phyloP scores from a whole-genome alignment of 1,140 invertebrate genomes.

The Phymastichus coffea region DNA sequence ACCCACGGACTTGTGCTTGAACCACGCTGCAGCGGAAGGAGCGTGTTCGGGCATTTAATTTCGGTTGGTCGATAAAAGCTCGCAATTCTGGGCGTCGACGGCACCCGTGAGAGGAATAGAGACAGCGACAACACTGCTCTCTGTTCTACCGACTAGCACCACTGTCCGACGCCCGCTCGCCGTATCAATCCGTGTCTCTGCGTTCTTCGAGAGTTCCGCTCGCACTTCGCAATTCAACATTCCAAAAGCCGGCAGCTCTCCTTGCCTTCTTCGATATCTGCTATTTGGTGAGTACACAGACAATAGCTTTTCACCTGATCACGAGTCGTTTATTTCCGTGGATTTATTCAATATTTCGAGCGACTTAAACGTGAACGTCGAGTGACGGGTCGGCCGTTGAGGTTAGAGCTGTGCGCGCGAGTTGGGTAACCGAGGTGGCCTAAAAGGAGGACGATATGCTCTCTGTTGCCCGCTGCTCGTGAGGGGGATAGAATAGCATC shows the following conservation, averaged over 20 bases:
- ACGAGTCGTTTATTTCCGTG: too few species aligned
- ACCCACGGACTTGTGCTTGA: background rate
- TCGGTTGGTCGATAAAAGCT: conserved; percentile 54
- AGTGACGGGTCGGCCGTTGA: too few species aligned
- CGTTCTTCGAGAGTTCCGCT: conserved; percentile 46
- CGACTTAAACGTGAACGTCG: too few species aligned
- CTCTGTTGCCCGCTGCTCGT: too few species aligned
- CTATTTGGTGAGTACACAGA: conserved; percentile 26
- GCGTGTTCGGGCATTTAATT: too few species aligned
- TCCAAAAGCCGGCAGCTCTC: conserved; percentile 63
- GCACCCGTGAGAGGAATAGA: conserved; percentile 32
- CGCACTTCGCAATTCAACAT: conserved; percentile 64
- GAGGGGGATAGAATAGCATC: too few species aligned
- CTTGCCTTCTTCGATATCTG: conserved; percentile 19
- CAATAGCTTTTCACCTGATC: too few species aligned
- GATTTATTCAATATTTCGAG: too few species aligned
- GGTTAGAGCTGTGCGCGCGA: background rate
- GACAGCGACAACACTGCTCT: conserved; percentile 34
- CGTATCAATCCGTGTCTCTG: conserved; percentile 22
- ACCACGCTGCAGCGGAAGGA: background rate
- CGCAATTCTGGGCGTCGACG: conserved; percentile 7
- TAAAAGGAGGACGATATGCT: too few species aligned
- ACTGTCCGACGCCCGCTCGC: background rate
- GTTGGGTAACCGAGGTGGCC: background rate
- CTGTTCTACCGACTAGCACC: conserved; percentile 25